Evolutionary conservation across 1,140 invertebrate species (phyloP).

Genomic region (Hirudo medicinalis): DNA sequence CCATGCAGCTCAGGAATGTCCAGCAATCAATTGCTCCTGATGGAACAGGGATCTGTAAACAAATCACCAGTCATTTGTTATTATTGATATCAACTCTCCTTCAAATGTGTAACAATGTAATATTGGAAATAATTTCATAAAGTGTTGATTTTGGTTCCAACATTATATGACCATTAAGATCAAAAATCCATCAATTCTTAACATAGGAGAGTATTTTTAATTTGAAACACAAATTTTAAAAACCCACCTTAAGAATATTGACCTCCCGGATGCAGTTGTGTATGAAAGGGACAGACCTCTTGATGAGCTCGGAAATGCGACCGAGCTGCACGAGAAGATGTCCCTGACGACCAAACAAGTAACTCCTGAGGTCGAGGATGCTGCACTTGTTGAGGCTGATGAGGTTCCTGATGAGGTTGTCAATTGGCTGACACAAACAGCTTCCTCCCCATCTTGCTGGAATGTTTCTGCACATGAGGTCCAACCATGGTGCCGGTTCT

Average conservation of each 20-base stretch:
- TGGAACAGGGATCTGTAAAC: conserved; percentile 46
- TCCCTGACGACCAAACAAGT: conserved; percentile 83
- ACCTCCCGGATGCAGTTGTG: conserved; percentile 68
- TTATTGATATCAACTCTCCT: too few species aligned
- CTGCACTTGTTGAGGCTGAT: conserved; percentile 56
- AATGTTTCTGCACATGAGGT: conserved; percentile 54
- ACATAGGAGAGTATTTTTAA: too few species aligned
- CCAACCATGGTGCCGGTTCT: conserved; percentile 56
- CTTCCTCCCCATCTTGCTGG: conserved; percentile 70
- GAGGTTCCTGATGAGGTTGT: conserved; percentile 54
- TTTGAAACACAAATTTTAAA: neutral
- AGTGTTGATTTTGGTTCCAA: too few species aligned
- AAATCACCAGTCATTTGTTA: neutral
- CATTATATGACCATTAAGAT: neutral
- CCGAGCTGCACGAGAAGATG: conserved; percentile 63
- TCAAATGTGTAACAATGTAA: too few species aligned
- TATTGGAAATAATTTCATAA: too few species aligned
- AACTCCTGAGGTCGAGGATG: conserved; percentile 78
- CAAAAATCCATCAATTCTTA: too few species aligned
- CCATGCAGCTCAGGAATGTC: conserved; percentile 78
- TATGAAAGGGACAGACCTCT: conserved; percentile 67
- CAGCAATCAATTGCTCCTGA: conserved; percentile 76
- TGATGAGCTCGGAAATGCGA: conserved; percentile 70
- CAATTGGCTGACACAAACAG: conserved; percentile 53
- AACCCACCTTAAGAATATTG: conserved; percentile 55